phyloP scores from a whole-genome alignment of 2,113 vertebrate genomes.

The Spea bombifrons region DNA sequence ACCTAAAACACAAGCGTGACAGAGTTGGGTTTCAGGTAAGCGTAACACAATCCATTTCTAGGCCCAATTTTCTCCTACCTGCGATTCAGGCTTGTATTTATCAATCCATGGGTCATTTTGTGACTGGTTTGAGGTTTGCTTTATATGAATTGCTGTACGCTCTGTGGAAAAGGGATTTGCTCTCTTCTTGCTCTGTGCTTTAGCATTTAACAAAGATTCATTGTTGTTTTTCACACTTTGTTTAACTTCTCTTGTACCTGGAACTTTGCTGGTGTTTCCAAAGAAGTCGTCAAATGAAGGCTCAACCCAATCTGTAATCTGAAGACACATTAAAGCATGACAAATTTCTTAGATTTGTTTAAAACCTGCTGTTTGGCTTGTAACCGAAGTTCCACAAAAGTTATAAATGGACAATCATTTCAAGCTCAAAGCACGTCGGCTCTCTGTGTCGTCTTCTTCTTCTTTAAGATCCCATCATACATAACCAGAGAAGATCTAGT shows the following conservation, averaged over 20 bases:
- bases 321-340: slow-evolving; percentile 6
- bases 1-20: too few species aligned
- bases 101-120: slow-evolving; percentile 85
- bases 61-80: slow-evolving; percentile 63
- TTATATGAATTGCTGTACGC: slow-evolving; percentile 38
- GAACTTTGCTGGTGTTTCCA: slow-evolving; percentile 48
- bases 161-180: slow-evolving; percentile 47
- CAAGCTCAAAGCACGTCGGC: neutral
- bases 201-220: slow-evolving; percentile 48
- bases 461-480: too few species aligned
- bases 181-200: slow-evolving; percentile 63
- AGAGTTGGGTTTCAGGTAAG: too few species aligned
- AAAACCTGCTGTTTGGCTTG: neutral
- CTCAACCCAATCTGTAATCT: slow-evolving; percentile 74
- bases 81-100: slow-evolving; percentile 73
- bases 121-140: slow-evolving; percentile 40
- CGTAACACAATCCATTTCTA: too few species aligned
- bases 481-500: too few species aligned
- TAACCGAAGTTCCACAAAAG: too few species aligned
- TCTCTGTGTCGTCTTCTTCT: too few species aligned
- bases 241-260: slow-evolving; percentile 47
- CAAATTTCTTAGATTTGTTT: neutral
- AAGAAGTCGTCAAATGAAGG: slow-evolving; percentile 73
- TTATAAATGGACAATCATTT: neutral
- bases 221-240: slow-evolving; percentile 52